These are phyloP conservation scores for Apeira syringaria DNA, from an alignment of 2,888 invertebrate genomes.

Conservation along the genomic window DNA sequence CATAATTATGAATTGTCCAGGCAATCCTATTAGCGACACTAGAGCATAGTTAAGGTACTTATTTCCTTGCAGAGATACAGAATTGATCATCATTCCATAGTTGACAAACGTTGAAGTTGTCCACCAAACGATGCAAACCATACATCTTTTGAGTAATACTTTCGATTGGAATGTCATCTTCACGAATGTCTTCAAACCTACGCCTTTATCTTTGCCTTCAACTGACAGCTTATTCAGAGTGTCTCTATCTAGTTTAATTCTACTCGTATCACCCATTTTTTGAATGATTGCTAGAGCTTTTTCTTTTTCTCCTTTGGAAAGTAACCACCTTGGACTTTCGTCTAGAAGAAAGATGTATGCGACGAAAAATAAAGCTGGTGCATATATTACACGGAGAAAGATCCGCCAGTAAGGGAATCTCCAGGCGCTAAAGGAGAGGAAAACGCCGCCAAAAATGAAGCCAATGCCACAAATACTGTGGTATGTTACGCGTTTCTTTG, in stretches of 20 bases:
- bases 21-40: conserved; percentile 81
- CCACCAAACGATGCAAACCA: conserved; percentile 71
- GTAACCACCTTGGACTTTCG: conserved; percentile 91
- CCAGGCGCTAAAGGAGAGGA: conserved; percentile 54
- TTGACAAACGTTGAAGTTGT: conserved; percentile 89
- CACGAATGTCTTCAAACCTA: conserved; percentile 44
- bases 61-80: conserved; percentile 89
- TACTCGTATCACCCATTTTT: conserved; percentile 81
- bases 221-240: conserved; percentile 41
- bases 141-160: conserved; percentile 55
- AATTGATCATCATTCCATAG: conserved; percentile 90
- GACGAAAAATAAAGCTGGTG: conserved; percentile 87
- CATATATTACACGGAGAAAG: conserved; percentile 86
- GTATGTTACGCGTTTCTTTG: conserved; percentile 55
- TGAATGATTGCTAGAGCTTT: conserved; percentile 85
- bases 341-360: conserved; percentile 86
- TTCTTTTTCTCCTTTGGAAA: conserved; percentile 86
- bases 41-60: conserved; percentile 90
- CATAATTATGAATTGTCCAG: conserved; percentile 80
- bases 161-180: conserved; percentile 59
- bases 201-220: conserved; percentile 42
- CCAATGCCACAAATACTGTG: conserved; percentile 50
- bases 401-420: conserved; percentile 87
- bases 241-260: conserved; percentile 51
- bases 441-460: conserved; percentile 46